Evolutionary conservation across 2,113 vertebrate species (phyloP), one percentile per base, ranked within the genome.

Genomic region (Willisornis vidua): DNA sequence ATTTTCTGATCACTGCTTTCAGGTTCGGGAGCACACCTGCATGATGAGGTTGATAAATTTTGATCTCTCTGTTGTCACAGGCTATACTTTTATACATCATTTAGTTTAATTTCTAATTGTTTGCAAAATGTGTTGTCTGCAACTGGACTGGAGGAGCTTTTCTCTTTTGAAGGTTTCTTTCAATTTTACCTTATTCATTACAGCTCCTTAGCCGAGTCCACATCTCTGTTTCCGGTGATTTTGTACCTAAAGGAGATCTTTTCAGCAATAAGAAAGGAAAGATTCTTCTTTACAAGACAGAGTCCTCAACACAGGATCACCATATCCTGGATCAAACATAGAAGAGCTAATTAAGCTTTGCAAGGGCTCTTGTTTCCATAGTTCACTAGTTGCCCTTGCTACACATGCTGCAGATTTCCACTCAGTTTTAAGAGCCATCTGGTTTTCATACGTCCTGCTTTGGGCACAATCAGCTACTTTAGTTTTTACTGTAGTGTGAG

Each of bases 371-470:
- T 58, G 5, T 70, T 96, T 83, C 71, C 55, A 67, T 46, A 67
- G 58, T 51, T 87, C 87, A 66, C 58, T 70, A 52, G 28, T 35
- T 93, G 57, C 17, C 48, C 31, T 87, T 87, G 70, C 6, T 78
- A 78, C 17, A 61, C 39, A 82, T 48, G n/a, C 74, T 49, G 59
- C 87, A 78, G 89, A 74, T 94, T 95, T 94, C 74, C 75, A 96
- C 43, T 80, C 46, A 82, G 46, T 73, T 94, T 85, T 89, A 76
- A 70, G 62, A 85, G 28, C 25, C 91, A 94, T 93, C 77, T 96
- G 89, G 3, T 66, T 95, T 93, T 87, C 62, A 49, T 66, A 88
- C 88, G 54, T 89, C 23, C 67, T 91, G 51, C 43, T 78, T 82
- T 82, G 37, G 63, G n/a, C 33, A 85, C 23, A 37, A 82, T 87